Evolutionary conservation across 2,797 vertebrate species (phyloP).

Genomic region (Pygocentrus nattereri): DNA sequence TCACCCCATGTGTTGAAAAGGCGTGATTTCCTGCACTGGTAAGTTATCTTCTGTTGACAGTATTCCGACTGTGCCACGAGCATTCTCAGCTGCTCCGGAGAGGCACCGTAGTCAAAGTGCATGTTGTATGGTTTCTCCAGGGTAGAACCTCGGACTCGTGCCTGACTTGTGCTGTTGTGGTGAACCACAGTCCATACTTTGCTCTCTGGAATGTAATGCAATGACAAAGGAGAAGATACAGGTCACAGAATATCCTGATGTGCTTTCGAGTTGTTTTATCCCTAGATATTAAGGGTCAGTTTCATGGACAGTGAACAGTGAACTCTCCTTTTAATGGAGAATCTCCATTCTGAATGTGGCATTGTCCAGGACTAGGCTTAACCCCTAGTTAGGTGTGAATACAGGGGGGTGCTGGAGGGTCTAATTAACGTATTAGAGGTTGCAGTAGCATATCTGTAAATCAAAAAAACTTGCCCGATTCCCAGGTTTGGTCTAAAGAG

Average conservation of each 20-base stretch:
- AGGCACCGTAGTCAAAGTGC: constrained; percentile 86
- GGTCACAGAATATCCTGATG: neutral
- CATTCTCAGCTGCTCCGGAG: constrained; percentile 83
- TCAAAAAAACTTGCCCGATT: too few relatives aligned
- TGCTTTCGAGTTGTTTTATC: neutral
- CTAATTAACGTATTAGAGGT: too few relatives aligned
- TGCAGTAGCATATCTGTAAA: too few relatives aligned
- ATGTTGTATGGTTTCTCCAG: constrained; percentile 78
- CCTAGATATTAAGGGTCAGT: too few relatives aligned
- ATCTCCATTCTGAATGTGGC: too few relatives aligned
- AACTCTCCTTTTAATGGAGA: too few relatives aligned
- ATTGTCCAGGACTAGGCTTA: too few relatives aligned
- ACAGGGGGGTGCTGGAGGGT: too few relatives aligned
- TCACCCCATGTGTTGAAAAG: constrained; percentile 92
- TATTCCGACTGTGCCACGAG: constrained; percentile 87
- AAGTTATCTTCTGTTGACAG: constrained; percentile 92
- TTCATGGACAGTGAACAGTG: too few relatives aligned
- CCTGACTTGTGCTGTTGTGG: constrained; percentile 87
- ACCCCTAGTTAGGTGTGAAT: too few relatives aligned
- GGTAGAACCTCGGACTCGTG: constrained; percentile 80
- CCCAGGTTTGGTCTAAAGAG: too few relatives aligned
- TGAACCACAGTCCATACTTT: constrained; percentile 89
- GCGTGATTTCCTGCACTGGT: constrained; percentile 91
- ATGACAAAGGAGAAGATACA: neutral
- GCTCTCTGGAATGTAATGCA: constrained; percentile 42